Evolutionary conservation across 2,113 vertebrate genomes (phyloP), one percentile per base, ranked within the genome.

Genomic region (Melanocharis versteri): DNA sequence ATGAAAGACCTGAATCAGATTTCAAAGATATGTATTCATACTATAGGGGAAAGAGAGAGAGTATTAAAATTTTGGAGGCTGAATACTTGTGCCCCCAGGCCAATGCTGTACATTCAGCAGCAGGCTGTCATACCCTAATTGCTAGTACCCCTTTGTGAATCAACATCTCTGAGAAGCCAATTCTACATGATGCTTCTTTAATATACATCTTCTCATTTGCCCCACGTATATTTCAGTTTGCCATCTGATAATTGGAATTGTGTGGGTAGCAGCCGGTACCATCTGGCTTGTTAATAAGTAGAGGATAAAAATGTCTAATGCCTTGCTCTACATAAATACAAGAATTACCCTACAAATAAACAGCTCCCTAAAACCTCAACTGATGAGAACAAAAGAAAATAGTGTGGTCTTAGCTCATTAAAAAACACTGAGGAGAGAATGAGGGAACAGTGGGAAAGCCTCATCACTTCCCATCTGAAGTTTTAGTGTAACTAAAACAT

Each of bases 281-380:
- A 97, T 97, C 96, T 97, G 96, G 94, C 96, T 97, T 97, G 96
- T 94, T 96, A 97, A 97, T 95, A 97, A 97, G 96, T 94, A 93
- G 86, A 95, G 94, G 96, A 97, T 96, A 97, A 96, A 97, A 97
- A 96, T 93, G 94, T 96, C 96, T 97, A 95, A 97, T 97, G 96
- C 96, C 92, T 96, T 92, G 94, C 80, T 96, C 96, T 96, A 97
- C 93, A 96, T 96, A 96, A 95, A 97, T 96, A 97, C 92, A 90
- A 96, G 93, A 96, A 95, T 93, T 96, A 93, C 96, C 94, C 92
- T 94, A 93, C 94, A 96, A 96, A 96, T 96, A 97, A 96, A 95
- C 94, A 97, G 76, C 94, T 96, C 80, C 92, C 83, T 92, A 78
- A 97, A 96, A 97, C 73, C 92, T 90, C 86, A 87, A 53, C 53